phyloP scores from a whole-genome alignment of 2,113 vertebrate genomes.

The Bagarius yarrelli region DNA sequence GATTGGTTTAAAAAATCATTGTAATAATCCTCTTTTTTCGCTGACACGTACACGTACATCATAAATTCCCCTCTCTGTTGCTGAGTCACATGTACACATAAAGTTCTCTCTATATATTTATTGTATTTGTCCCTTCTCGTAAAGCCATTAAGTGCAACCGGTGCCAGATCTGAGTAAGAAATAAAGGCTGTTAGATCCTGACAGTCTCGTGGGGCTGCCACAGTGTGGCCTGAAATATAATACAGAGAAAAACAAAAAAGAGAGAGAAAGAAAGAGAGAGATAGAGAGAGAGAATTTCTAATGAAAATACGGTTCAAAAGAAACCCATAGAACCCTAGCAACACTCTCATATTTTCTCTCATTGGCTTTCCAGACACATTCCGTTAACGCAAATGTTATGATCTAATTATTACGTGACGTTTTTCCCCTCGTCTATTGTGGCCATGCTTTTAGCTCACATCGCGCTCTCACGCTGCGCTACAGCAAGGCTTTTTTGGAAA shows the following conservation, averaged over 20 bases:
- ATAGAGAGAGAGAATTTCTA: neutral
- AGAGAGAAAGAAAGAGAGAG: conserved; percentile 2
- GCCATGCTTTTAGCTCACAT: conserved; percentile 33
- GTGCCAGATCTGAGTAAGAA: conserved; percentile 34
- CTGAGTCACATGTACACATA: neutral
- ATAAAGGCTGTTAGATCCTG: conserved; percentile 27
- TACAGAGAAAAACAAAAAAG: neutral
- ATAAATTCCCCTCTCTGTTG: neutral
- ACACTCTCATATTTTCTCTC: conserved; percentile 1
- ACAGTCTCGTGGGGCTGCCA: conserved; percentile 14
- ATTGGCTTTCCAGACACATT: conserved; percentile 26
- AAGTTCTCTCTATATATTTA: neutral
- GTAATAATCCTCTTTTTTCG: neutral
- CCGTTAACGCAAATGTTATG: conserved; percentile 22
- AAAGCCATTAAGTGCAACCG: conserved; percentile 17
- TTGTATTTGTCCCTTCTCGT: conserved; percentile 1
- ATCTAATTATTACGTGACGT: conserved; percentile 34
- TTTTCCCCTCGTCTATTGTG: conserved; percentile 4
- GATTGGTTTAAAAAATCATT: neutral
- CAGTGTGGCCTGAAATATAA: conserved; percentile 13
- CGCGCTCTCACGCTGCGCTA: conserved; percentile 49
- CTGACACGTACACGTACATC: neutral
- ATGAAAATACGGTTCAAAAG: conserved; percentile 26
- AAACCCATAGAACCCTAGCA: neutral
- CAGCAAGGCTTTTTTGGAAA: conserved; percentile 58